Conservation (phyloP, 2,888 invertebrate genomes). For the Archips xylosteana region DNA sequence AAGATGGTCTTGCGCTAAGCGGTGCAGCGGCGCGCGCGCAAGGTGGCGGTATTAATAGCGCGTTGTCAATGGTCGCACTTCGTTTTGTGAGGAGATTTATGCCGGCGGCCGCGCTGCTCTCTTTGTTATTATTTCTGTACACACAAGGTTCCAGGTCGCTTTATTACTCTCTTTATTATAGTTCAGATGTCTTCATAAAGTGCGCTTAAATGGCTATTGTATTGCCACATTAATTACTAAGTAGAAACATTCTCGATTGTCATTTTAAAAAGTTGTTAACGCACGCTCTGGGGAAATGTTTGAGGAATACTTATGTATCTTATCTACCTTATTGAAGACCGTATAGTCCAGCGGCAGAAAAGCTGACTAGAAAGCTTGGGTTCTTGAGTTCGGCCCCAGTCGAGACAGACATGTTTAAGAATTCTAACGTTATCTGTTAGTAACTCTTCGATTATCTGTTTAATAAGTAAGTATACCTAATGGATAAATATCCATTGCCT, state of each 20-base stretch:
- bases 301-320: too few species aligned
- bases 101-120: slow-evolving; percentile 2
- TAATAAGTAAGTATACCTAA: too few species aligned
- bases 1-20: background rate
- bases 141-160: slow-evolving; percentile 4
- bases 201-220: slow-evolving; percentile 2
- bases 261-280: background rate
- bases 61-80: slow-evolving; percentile 34
- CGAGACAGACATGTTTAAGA: too few species aligned
- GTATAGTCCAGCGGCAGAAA: too few species aligned
- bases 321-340: too few species aligned
- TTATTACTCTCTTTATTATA: slow-evolving; percentile 9
- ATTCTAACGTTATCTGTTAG: too few species aligned
- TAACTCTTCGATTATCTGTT: too few species aligned
- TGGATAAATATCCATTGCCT: too few species aligned
- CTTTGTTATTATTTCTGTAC: slow-evolving; percentile 21
- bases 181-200: slow-evolving; percentile 24
- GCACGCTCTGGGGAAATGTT: background rate
- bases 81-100: slow-evolving; percentile 21
- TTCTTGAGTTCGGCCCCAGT: too few species aligned
- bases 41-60: slow-evolving; percentile 33
- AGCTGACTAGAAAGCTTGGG: too few species aligned
- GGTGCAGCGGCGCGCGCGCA: slow-evolving; percentile 2
- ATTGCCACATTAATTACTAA: slow-evolving; percentile 1
- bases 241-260: background rate